Evolutionary conservation across 1,140 invertebrate species (phyloP).

Genomic region (Papilio machaon): DNA sequence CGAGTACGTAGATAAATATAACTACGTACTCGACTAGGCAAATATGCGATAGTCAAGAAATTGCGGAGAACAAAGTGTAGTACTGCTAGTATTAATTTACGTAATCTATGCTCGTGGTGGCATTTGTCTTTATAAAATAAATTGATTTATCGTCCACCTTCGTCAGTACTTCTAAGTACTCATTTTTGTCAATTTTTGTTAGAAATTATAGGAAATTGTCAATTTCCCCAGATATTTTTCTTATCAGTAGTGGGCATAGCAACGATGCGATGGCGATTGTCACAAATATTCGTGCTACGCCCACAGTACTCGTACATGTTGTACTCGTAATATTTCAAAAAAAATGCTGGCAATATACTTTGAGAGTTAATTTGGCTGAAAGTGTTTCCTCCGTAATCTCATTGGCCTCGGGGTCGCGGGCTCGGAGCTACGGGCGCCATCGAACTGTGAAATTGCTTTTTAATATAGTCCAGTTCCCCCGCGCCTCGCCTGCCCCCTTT

Average conservation of each 20-base stretch:
- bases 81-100: too few species aligned
- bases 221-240: not conserved
- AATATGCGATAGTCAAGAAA: too few species aligned
- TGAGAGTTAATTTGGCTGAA: not conserved
- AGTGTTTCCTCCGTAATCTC: constrained; percentile 6
- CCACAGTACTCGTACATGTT: too few species aligned
- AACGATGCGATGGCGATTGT: too few species aligned
- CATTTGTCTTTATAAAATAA: too few species aligned
- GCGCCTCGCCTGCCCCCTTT: not conserved
- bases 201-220: not conserved
- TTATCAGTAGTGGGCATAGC: too few species aligned
- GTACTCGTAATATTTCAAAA: not conserved
- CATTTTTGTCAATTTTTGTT: not conserved
- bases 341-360: not conserved
- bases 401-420: not conserved
- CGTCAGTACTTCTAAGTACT: too few species aligned
- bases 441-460: constrained; percentile 23
- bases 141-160: too few species aligned
- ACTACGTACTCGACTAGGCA: too few species aligned
- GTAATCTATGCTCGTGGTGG: too few species aligned
- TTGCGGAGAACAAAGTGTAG: too few species aligned
- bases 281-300: too few species aligned
- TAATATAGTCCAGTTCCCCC: not conserved
- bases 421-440: not conserved
- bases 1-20: not conserved